phyloP scores from a whole-genome alignment of 2,888 invertebrate genomes.

The Pomacea canaliculata region DNA sequence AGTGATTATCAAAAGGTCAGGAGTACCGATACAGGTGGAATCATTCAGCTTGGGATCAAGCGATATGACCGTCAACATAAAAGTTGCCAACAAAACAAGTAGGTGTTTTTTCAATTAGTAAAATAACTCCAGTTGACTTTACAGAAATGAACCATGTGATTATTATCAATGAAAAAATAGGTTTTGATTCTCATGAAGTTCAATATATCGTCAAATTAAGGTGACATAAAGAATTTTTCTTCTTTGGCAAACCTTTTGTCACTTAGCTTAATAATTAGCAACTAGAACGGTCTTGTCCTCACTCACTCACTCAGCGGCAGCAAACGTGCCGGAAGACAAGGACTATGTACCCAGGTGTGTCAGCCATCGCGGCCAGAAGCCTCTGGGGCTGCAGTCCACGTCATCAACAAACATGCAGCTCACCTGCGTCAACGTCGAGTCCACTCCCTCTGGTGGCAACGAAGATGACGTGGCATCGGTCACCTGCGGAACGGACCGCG shows the following conservation, averaged over 20 bases:
- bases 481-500: constrained; percentile 25
- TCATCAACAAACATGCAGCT: neutral
- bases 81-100: neutral
- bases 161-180: neutral
- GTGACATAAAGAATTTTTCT: too few relatives aligned
- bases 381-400: neutral
- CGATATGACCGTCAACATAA: neutral
- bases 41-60: constrained; percentile 25
- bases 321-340: neutral
- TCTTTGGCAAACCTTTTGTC: too few relatives aligned
- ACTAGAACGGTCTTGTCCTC: too few relatives aligned
- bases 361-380: neutral
- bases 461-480: constrained; percentile 28
- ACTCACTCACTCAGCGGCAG: neutral
- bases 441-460: constrained; percentile 20
- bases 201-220: too few relatives aligned
- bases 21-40: constrained; percentile 25
- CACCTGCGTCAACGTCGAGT: constrained; percentile 22
- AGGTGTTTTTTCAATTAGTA: neutral
- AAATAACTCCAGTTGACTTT: too few relatives aligned
- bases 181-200: too few relatives aligned
- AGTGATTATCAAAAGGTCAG: constrained; percentile 33
- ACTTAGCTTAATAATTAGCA: too few relatives aligned
- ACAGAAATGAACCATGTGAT: neutral
- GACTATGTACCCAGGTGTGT: neutral